Percentiles rank a stretch among this genome's conserved stretches.
These are phyloP conservation scores for human (Homo sapiens) DNA, from an alignment of 2,113 vertebrate genomes.

Conservation along the genomic window GRCh38 chr20:1569501-1570000, in stretches of 20 bases:
- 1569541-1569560: neutral
- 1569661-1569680: neutral
- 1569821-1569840: neutral
- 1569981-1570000: neutral
- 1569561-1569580: neutral
- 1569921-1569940: neutral
- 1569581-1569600: neutral
- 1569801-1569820: neutral
- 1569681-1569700: neutral
- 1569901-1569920: neutral
- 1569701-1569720: neutral
- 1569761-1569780: neutral
- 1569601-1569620: neutral
- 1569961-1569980: too few species aligned
- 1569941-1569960: neutral
- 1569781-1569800: neutral
- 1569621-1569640: neutral
- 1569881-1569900: neutral
- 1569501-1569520: neutral
- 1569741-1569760: neutral
- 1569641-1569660: neutral
- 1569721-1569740: neutral
- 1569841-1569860: neutral
- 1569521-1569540: neutral
- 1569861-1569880: neutral